A percentile compares a stretch with the other conserved stretches of the same genome.
Evolutionary conservation across 1,140 invertebrate species (phyloP).

Genomic region (Aplysia californica): DNA sequence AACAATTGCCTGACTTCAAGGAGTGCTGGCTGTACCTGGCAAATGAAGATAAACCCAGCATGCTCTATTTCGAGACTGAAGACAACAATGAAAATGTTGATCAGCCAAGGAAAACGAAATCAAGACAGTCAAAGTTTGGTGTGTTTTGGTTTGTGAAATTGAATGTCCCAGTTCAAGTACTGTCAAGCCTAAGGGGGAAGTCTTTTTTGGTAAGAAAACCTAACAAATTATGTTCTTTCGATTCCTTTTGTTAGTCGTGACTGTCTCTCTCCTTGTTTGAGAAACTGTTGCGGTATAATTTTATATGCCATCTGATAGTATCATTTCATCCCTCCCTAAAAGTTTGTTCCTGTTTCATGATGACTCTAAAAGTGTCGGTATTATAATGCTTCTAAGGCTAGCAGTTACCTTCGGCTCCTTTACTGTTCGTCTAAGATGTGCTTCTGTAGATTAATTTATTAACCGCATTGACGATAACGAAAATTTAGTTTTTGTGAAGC

Average conservation of each 20-base stretch:
- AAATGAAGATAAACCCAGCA: conserved; percentile 40
- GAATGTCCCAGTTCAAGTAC: conserved; percentile 20
- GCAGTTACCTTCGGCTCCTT: no score
- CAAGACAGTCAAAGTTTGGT: conserved; percentile 40
- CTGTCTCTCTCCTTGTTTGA: no score
- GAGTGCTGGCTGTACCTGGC: conserved; percentile 61
- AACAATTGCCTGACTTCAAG: conserved; percentile 29
- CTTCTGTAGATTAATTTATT: no score
- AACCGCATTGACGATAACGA: no score
- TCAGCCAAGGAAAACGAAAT: conserved; percentile 31
- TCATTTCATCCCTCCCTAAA: background rate
- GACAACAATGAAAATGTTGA: conserved; percentile 33
- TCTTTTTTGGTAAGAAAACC: conserved; percentile 18
- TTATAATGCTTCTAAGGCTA: background rate
- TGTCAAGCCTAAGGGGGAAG: conserved; percentile 35
- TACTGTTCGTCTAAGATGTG: no score
- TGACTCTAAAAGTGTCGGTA: background rate
- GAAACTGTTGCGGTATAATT: background rate
- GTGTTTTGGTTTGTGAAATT: conserved; percentile 43
- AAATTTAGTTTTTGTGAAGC: no score
- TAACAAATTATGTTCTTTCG: no score
- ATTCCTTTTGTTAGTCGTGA: background rate
- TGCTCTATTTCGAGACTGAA: conserved; percentile 63
- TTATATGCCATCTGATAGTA: background rate
- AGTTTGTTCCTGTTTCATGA: background rate